Percentiles rank a stretch among this genome's conserved stretches.
Evolutionary conservation across 2,888 invertebrate species (phyloP).

Genomic region (Pollenia griseotomentosa): DNA sequence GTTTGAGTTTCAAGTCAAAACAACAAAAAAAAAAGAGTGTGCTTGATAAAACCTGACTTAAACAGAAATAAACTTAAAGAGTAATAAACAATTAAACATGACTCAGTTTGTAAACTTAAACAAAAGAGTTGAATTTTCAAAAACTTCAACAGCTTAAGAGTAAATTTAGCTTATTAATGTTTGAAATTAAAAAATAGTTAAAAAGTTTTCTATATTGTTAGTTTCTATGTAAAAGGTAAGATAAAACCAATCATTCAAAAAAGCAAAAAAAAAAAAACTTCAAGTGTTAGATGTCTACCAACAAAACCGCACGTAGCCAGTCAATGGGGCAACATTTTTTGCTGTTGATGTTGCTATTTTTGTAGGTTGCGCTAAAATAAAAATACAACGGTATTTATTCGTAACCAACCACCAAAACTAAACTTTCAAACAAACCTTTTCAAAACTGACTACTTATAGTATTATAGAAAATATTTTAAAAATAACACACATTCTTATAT

Average conservation of each 20-base stretch:
- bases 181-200: background rate
- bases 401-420: background rate
- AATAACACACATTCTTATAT: conserved; percentile 12
- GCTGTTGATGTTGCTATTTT: background rate
- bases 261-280: background rate
- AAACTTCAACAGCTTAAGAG: conserved; percentile 41
- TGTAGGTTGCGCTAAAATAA: background rate
- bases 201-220: background rate
- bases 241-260: background rate
- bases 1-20: background rate
- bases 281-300: conserved; percentile 45
- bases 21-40: background rate
- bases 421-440: conserved; percentile 1
- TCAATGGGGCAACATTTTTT: conserved; percentile 36
- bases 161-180: background rate
- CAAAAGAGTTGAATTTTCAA: background rate
- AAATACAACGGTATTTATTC: conserved; percentile 30
- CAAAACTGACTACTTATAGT: conserved; percentile 18
- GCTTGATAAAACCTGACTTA: background rate
- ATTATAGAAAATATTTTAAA: background rate
- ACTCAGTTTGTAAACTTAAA: too few relatives aligned
- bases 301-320: conserved; percentile 67
- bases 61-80: conserved; percentile 1
- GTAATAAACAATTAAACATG: background rate
- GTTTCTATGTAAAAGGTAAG: background rate